phyloP scores from a whole-genome alignment of 2,888 invertebrate genomes.

The Metellina segmentata region DNA sequence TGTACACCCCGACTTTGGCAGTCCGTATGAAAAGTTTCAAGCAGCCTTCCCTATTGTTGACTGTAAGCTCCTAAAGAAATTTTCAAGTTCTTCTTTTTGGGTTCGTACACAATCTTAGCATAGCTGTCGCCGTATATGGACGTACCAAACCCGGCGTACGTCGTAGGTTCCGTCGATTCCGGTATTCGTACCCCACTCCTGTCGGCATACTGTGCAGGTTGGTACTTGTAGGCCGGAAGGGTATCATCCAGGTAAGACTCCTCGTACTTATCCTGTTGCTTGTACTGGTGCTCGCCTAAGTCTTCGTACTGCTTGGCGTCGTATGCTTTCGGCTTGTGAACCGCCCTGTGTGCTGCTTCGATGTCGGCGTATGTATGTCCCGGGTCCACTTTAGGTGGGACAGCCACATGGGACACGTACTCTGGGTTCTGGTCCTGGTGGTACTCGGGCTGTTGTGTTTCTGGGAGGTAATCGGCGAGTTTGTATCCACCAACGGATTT shows the following conservation, averaged over 20 bases:
- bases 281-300: conserved; percentile 37
- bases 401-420: conserved; percentile 42
- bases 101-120: conserved; percentile 57
- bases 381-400: conserved; percentile 41
- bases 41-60: background rate
- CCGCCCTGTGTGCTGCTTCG: conserved; percentile 51
- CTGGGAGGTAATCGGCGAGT: conserved; percentile 44
- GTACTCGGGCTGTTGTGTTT: background rate
- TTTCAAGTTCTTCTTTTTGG: conserved; percentile 45
- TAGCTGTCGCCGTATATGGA: conserved; percentile 71
- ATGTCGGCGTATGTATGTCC: conserved; percentile 62
- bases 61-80: conserved; percentile 38
- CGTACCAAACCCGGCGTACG: conserved; percentile 66
- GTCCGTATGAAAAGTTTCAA: background rate
- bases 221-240: conserved; percentile 58
- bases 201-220: conserved; percentile 18
- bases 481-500: conserved; percentile 61
- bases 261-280: conserved; percentile 10
- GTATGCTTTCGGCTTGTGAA: conserved; percentile 55
- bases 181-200: conserved; percentile 17
- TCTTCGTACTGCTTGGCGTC: conserved; percentile 57
- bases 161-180: conserved; percentile 4
- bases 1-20: no score
- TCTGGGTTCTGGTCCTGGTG: background rate
- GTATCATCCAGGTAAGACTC: conserved; percentile 60